phyloP scores from a whole-genome alignment of 2,113 vertebrate genomes.

The Pyrgilauda ruficollis region DNA sequence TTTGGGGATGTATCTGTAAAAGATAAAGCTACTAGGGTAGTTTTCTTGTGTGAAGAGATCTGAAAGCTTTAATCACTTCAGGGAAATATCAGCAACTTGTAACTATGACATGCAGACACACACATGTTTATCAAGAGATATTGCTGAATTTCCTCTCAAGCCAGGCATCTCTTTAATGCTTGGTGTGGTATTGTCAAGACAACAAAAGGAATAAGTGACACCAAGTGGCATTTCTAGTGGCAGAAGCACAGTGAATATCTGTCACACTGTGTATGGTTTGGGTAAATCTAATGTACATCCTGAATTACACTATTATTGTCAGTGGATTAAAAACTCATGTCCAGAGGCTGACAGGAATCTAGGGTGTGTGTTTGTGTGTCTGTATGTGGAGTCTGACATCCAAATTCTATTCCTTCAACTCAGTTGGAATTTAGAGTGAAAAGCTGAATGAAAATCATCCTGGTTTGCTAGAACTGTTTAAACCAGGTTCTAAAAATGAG shows the following conservation, averaged over 20 bases:
- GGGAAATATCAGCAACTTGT: neutral
- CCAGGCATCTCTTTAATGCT: neutral
- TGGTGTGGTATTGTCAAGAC: neutral
- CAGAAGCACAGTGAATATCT: neutral
- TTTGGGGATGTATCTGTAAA: neutral
- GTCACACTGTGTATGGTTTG: neutral
- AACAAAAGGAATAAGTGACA: neutral
- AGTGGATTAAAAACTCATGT: neutral
- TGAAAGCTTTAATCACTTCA: conserved; percentile 1
- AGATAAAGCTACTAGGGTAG: neutral
- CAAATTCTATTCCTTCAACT: neutral
- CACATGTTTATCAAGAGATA: neutral
- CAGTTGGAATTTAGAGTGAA: neutral
- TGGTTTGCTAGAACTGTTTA: neutral
- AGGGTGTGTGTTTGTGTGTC: neutral
- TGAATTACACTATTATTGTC: neutral
- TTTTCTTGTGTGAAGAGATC: neutral
- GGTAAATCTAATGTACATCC: neutral
- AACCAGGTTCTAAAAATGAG: neutral
- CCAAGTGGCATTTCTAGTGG: neutral
- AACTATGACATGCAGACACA: neutral
- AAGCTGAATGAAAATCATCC: neutral
- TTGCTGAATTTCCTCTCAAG: neutral
- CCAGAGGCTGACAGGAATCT: neutral
- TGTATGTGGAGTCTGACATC: neutral